Base-by-base conservation (phyloP, 2,888 invertebrate genomes). In the Villa cingulata region DNA sequence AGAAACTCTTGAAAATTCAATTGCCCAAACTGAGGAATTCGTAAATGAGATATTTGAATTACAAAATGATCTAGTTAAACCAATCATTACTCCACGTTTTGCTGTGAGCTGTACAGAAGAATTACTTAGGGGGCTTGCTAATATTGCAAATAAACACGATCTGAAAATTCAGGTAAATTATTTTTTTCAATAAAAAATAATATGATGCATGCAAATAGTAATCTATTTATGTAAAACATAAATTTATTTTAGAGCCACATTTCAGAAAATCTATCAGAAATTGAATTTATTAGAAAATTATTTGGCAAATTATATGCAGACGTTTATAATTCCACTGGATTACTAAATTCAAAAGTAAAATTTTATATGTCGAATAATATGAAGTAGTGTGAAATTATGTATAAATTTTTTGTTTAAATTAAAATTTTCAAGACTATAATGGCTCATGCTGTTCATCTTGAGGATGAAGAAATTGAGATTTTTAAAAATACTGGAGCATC, bases 1-100 rank as follows among this genome's bases (percentile, higher is more conserved):
- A 0, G 88, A 89, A 66, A 78, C 72, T 55, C 76, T 76, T 0
- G 70, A 74, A 23, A 72, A 74, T 37, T 82, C 85, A 19, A 58
- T 86, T 2, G 56, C 56, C 14, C 77, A 78, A 48, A 81, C 82
- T 0, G 70, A 76, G 55, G 62, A 65, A 27, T 87, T 87, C 63
- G 70, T 89, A 36, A 57, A 74, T 48, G 66, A 67, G 47, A 73
- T 88, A 43, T 57, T 70, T 48, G 66, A 65, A 15, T 68, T 74
- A 52, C 67, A 59, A 1, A 79, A 74, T 62, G 72, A 77, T 23
- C 68, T 87, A 44, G 75, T 92, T 0, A 70, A 77, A 54, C 88
- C 91, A 0, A 74, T 86, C 5, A 77, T 94, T 29, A 89, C 90
- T 2, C 92, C 92, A 38, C 73, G 86, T 58, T 92, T 91, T 72